phyloP scores from a whole-genome alignment of 2,797 vertebrate species.

The Enteromius unitaeniatus region DNA sequence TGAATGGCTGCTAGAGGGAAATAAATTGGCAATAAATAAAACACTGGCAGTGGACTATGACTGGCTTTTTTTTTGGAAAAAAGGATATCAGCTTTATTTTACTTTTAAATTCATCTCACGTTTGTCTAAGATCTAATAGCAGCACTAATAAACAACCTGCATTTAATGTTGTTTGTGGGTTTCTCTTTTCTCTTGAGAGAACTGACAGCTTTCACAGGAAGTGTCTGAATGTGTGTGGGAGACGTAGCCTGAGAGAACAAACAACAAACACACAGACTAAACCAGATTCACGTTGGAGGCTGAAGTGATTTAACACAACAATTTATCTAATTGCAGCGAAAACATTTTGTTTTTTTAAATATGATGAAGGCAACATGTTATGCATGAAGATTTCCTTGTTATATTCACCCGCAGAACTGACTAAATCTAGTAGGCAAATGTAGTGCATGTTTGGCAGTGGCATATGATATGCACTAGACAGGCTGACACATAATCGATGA shows the following conservation, averaged over 20 bases:
- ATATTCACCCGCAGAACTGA: not conserved
- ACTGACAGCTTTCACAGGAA: conserved; percentile 18
- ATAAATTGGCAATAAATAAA: conserved; percentile 27
- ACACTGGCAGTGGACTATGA: conserved; percentile 30
- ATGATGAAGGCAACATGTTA: not conserved
- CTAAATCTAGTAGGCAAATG: not conserved
- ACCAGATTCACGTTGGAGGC: not conserved
- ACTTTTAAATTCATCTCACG: not conserved
- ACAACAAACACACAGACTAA: not conserved
- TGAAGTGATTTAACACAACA: conserved; percentile 6
- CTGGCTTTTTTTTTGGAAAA: not conserved
- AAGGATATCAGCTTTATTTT: conserved; percentile 2
- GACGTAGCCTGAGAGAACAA: not conserved
- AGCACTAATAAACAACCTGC: conserved; percentile 5
- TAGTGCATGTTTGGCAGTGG: conserved; percentile 9
- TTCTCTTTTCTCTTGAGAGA: conserved; percentile 21
- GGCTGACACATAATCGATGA: not conserved
- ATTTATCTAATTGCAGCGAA: conserved; percentile 1
- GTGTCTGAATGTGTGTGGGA: conserved; percentile 11
- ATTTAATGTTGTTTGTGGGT: not conserved
- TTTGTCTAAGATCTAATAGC: conserved; percentile 8
- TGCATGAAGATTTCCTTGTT: not conserved
- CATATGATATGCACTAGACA: not conserved
- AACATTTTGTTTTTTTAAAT: not conserved
- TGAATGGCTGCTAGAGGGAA: conserved; percentile 8